These are phyloP conservation scores for Crocuta crocuta DNA, from an alignment of 2,113 vertebrate species.

Conservation along the genomic window DNA sequence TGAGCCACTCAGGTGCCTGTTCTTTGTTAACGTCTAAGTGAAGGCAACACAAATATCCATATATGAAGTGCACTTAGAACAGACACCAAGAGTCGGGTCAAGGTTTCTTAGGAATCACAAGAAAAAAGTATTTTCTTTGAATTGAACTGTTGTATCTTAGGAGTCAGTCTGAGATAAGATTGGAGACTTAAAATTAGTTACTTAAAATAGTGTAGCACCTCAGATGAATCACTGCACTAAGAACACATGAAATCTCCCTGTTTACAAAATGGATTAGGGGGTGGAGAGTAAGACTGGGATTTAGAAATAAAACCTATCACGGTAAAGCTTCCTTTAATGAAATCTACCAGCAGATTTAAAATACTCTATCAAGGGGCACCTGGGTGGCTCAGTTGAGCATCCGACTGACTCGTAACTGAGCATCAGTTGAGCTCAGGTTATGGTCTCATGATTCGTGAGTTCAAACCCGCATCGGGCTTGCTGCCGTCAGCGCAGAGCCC, in stretches of 20 bases:
- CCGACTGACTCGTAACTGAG: too few relatives aligned
- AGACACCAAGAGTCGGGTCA: background rate
- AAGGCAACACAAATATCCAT: background rate
- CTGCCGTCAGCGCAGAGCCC: too few relatives aligned
- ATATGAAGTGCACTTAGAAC: background rate
- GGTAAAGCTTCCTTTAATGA: background rate
- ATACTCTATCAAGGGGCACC: background rate
- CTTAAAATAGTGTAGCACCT: background rate
- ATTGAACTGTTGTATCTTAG: background rate
- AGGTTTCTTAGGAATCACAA: background rate
- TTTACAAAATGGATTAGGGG: background rate
- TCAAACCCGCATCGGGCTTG: too few relatives aligned
- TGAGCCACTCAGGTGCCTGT: too few relatives aligned
- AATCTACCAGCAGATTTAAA: background rate
- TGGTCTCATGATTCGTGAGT: too few relatives aligned
- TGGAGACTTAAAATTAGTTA: background rate
- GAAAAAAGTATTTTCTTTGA: background rate
- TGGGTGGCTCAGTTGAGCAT: too few relatives aligned
- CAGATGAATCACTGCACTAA: background rate
- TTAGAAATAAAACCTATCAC: background rate
- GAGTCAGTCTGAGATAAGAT: background rate
- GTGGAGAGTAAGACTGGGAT: background rate
- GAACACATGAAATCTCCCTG: background rate
- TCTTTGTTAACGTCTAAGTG: background rate
- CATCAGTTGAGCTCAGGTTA: too few relatives aligned